Conservation (phyloP, 2,797 vertebrate species). For the Anas georgica region DNA sequence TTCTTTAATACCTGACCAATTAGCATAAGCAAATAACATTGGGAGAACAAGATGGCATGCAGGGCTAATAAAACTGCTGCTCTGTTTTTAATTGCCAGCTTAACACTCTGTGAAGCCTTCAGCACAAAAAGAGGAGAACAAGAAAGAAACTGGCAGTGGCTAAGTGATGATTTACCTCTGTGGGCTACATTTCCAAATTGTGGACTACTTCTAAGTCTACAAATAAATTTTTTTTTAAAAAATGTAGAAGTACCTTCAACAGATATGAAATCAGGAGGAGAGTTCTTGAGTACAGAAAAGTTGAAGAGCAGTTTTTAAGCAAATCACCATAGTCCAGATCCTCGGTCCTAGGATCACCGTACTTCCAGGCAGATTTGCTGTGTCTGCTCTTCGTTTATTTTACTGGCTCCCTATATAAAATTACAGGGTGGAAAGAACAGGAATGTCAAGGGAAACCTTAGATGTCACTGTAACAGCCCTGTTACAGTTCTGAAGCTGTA, state of each 20-base stretch:
- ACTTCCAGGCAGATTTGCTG: slow-evolving; percentile 26
- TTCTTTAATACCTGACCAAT: slow-evolving; percentile 60
- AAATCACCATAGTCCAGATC: neutral
- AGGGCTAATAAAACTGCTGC: slow-evolving; percentile 8
- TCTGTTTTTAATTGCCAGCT: neutral
- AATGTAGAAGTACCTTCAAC: neutral
- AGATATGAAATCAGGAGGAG: neutral
- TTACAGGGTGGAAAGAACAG: slow-evolving; percentile 59
- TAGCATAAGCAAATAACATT: slow-evolving; percentile 46
- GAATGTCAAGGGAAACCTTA: slow-evolving; percentile 63
- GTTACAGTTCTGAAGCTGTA: slow-evolving; percentile 35
- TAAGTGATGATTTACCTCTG: neutral
- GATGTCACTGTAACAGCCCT: slow-evolving; percentile 46
- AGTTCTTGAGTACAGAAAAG: neutral
- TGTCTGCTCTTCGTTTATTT: slow-evolving; percentile 58
- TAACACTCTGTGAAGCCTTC: neutral
- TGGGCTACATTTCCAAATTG: neutral
- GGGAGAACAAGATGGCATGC: neutral
- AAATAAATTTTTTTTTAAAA: neutral
- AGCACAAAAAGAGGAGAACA: neutral
- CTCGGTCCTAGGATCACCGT: neutral
- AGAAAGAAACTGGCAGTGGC: neutral
- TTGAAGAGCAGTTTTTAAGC: neutral
- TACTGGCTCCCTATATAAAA: slow-evolving; percentile 60
- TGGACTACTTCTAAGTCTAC: neutral